Evolutionary conservation across 64 coral and sea anemone genomes (phyloP), one percentile per base, ranked within the genome.

Genomic region (Stichodactyla helianthus): DNA sequence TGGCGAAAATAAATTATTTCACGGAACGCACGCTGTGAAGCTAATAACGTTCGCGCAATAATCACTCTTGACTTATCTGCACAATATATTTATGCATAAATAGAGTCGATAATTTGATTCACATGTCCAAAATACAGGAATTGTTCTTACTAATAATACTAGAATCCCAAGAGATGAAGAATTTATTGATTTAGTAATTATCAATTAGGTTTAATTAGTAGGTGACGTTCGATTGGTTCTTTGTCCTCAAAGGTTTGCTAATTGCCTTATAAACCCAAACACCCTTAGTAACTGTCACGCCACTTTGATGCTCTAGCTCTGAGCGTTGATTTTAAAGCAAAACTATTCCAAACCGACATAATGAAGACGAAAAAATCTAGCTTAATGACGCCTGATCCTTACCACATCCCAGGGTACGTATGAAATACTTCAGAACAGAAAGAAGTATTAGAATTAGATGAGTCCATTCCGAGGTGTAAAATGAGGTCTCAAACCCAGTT

Each of bases 361-460:
- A 54, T 20, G 12, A 81, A 81, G 78, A 92, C 87, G 44, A 88
- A 92, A 65, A 98, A 98, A 90, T 93, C 96, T 5, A 89, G 90
- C 1, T 56, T 98, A 7, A 98, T 98, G 96, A 98, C 96, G 35
- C 96, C 96, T 52, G 96, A 98, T 86, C 96, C 96, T 0, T 98
- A 98, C 64, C 96, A 98, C 51, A 98, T 95, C 50, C 96, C 96
- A 5, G 96, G 96, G 95, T 97, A 93, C 76, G 77, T 87, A 68
- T 58, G 50, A 0, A 2, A n/a, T 65, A n/a, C 20, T 65, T n/a
- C 19, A 22, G 22, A 2, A 65, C 22, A n/a, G 9, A 44, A 9
- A 65, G 7, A 18, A 65, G 0, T 17, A 59, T 59, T 62, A 11
- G 14, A 15, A 62, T 62, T 18, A 18, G 22, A 65, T 65, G 18